These are phyloP conservation scores for Myiozetetes cayanensis DNA, from an alignment of 2,113 vertebrate genomes.

Conservation along the genomic window DNA sequence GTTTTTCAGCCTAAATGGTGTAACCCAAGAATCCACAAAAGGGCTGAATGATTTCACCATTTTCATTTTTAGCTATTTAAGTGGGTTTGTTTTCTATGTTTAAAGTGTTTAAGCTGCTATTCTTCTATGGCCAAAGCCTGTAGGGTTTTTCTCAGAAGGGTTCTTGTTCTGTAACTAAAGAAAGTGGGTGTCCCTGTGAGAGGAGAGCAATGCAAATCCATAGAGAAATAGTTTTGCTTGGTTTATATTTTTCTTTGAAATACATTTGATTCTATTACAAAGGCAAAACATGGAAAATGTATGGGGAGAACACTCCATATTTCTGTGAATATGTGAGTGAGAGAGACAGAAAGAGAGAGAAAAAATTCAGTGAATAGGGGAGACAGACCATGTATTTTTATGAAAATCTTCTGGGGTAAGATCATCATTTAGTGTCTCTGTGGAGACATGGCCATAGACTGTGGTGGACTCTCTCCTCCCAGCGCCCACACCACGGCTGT, in stretches of 20 bases:
- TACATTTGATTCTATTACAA: neutral
- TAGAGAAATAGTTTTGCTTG: neutral
- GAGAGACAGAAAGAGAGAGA: neutral
- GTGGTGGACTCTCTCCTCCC: neutral
- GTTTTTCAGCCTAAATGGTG: neutral
- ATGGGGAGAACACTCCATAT: neutral
- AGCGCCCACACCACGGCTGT: neutral
- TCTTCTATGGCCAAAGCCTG: neutral
- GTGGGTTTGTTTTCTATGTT: neutral
- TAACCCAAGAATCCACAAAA: conserved; percentile 17
- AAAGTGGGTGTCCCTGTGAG: neutral
- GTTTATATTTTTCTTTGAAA: neutral
- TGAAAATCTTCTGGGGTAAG: neutral
- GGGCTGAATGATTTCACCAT: neutral
- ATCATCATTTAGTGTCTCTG: neutral
- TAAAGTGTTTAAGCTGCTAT: neutral
- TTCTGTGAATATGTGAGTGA: neutral
- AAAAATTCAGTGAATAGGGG: neutral
- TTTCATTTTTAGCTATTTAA: neutral
- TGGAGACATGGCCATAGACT: neutral
- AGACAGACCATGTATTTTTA: neutral
- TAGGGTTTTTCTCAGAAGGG: neutral
- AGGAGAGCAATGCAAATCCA: neutral
- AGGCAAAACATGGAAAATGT: neutral
- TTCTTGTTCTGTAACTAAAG: neutral